These are phyloP conservation scores for Microcaecilia unicolor DNA, from an alignment of 2,797 vertebrate species.

Conservation along the genomic window DNA sequence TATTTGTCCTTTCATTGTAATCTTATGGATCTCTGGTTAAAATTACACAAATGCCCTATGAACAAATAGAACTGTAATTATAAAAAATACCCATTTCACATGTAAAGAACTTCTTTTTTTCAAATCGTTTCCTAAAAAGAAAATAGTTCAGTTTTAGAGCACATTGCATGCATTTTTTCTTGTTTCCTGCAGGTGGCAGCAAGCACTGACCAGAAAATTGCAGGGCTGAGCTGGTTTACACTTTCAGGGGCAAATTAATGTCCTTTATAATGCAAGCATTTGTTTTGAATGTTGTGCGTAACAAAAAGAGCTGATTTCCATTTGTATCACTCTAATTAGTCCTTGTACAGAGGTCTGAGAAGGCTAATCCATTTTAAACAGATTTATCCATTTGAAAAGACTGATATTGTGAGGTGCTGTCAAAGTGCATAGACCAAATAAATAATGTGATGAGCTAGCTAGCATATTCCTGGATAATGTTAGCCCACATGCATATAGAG, in stretches of 20 bases:
- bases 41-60: too few relatives aligned
- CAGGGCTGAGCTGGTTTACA: constrained; percentile 7
- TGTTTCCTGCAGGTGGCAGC: constrained; percentile 62
- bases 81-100: too few relatives aligned
- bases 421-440: constrained; percentile 9
- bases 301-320: constrained; percentile 23
- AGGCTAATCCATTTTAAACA: constrained; percentile 29
- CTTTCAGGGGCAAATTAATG: constrained; percentile 10
- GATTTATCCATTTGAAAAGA: constrained; percentile 24
- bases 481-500: too few relatives aligned
- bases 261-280: constrained; percentile 22
- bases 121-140: too few relatives aligned
- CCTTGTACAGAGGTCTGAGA: constrained; percentile 5
- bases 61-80: too few relatives aligned
- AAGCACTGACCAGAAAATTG: constrained; percentile 17
- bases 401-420: background rate
- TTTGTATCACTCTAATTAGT: constrained; percentile 15
- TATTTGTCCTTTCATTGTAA: too few relatives aligned
- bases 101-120: too few relatives aligned
- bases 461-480: constrained; percentile 4
- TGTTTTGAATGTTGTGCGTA: constrained; percentile 26
- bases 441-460: constrained; percentile 9
- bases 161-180: too few relatives aligned
- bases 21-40: too few relatives aligned
- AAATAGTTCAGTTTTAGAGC: too few relatives aligned